Percentiles rank a stretch among this genome's conserved stretches.
These are phyloP conservation scores for Tethea ocularis DNA, from an alignment of 2,888 invertebrate genomes.

Conservation along the genomic window DNA sequence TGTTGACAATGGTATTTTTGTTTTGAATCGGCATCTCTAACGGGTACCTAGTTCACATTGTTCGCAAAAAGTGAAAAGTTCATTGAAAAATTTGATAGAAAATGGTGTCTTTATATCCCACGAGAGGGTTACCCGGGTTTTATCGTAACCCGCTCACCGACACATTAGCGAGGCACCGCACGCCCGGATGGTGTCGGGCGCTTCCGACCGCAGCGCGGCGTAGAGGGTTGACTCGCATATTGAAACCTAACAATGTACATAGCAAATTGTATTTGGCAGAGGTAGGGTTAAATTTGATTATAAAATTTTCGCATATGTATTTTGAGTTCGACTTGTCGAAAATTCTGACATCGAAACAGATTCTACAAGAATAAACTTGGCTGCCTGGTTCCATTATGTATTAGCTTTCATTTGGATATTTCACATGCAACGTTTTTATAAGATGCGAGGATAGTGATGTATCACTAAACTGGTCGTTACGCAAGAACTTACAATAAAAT, in stretches of 20 bases:
- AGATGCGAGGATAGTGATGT: too few species aligned
- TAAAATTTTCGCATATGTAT: not conserved
- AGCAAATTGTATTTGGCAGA: not conserved
- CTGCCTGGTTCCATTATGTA: too few species aligned
- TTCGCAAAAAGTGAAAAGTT: not conserved
- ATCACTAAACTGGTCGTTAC: too few species aligned
- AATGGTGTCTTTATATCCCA: not conserved
- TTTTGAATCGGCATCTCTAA: not conserved
- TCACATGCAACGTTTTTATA: too few species aligned
- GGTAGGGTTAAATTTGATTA: not conserved
- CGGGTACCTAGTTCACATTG: not conserved
- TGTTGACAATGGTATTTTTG: too few species aligned
- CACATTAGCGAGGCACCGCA: constrained; percentile 10
- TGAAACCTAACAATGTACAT: constrained; percentile 2
- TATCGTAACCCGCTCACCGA: constrained; percentile 1
- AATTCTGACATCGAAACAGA: too few species aligned
- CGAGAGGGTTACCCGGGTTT: not conserved
- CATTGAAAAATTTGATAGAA: not conserved
- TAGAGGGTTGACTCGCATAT: constrained; percentile 9
- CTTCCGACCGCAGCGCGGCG: constrained; percentile 9
- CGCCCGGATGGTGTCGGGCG: constrained; percentile 8
- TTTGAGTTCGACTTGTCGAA: not conserved
- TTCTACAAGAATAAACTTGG: too few species aligned
- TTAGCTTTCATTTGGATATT: too few species aligned
- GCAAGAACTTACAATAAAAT: too few species aligned